Evolutionary conservation across 2,113 vertebrate species (phyloP), one percentile per base, ranked within the genome.

Genomic region (Gambusia affinis): DNA sequence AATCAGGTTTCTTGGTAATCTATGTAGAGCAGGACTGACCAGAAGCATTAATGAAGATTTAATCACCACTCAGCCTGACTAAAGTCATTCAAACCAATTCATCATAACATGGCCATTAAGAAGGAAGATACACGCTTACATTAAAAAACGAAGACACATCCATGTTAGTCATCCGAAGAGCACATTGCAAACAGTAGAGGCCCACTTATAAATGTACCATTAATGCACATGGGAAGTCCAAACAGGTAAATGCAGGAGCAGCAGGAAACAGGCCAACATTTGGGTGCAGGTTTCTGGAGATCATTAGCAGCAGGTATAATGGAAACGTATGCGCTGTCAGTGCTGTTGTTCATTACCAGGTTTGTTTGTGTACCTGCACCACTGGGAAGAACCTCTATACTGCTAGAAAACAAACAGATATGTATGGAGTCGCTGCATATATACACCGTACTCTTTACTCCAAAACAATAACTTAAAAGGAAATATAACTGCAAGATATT

Each of bases 11-110:
- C 80, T 76, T 74, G 74, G 81, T 80, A 90, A 84, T 89, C 87
- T 84, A 86, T 87, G 83, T 84, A 78, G 85, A 85, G 85, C 87
- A 83, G 73, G 71, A 80, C 84, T 91, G 90, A 90, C 87, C 85
- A 91, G 86, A 83, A 90, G 80, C 80, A 2, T 81, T 93, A 93
- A 93, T 92, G 90, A 92, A 91, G 92, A 93, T 93, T 93, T 94
- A 94, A 93, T 93, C 90, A 89, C 90, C 85, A 85, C 84, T 89
- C 88, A 80, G 80, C 79, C 86, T 69, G 83, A 88, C 83, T 84
- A 72, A 86, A 89, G 87, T 91, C 88, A 86, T 85, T 15, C 70
- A 71, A 75, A 75, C 78, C 75, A 81, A 91, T 93, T 89, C 79
- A 91, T 93, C 92, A 92, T 92, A 89, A 89, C 76, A 78, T 81